These are phyloP conservation scores for Neria commutata DNA, from an alignment of 2,888 invertebrate genomes.

Conservation along the genomic window DNA sequence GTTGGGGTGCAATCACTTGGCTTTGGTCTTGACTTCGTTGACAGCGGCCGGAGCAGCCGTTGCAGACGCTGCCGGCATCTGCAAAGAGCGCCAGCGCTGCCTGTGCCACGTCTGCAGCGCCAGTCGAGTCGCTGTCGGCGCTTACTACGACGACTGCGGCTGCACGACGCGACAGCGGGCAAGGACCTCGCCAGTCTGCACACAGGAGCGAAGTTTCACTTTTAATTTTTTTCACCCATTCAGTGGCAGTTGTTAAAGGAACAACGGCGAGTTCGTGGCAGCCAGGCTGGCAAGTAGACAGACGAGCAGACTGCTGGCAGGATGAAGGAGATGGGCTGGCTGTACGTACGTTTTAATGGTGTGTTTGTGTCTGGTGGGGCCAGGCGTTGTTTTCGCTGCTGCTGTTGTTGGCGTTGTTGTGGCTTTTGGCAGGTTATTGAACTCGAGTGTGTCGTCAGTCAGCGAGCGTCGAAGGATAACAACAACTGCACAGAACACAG, in stretches of 20 bases:
- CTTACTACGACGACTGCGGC: too few relatives aligned
- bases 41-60: constrained; percentile 9
- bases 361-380: constrained; percentile 38
- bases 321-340: constrained; percentile 14
- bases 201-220: constrained; percentile 56
- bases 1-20: constrained; percentile 30
- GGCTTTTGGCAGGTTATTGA: constrained; percentile 51
- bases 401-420: constrained; percentile 34
- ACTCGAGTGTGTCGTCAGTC: constrained; percentile 29
- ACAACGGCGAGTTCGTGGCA: neutral
- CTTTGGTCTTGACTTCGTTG: constrained; percentile 54
- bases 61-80: constrained; percentile 14
- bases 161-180: constrained; percentile 43
- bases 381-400: constrained; percentile 25
- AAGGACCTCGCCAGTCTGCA: constrained; percentile 44
- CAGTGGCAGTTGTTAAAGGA: constrained; percentile 16
- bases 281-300: constrained; percentile 37
- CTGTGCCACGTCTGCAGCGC: neutral
- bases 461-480: neutral
- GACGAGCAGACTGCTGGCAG: constrained; percentile 5
- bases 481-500: neutral
- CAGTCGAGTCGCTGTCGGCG: constrained; percentile 31
- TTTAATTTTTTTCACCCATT: constrained; percentile 59
- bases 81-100: constrained; percentile 26
- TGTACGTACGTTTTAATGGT: constrained; percentile 6